Evolutionary conservation across 1,140 invertebrate genomes (phyloP).

Genomic region (Heliothis virescens): DNA sequence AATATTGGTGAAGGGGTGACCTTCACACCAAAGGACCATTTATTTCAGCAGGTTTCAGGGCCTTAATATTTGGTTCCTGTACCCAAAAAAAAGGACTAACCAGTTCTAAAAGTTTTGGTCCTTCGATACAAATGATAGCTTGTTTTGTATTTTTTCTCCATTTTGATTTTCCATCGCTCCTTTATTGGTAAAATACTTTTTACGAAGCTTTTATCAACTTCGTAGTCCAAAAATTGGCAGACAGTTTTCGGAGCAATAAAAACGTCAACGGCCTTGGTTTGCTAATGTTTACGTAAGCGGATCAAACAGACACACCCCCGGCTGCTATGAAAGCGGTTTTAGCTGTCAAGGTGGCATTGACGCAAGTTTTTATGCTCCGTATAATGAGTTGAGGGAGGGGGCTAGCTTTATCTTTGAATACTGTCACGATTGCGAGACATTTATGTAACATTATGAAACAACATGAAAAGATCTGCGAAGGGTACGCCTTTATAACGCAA

Average conservation of each 20-base stretch:
- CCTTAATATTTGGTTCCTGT: not conserved
- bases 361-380: slow-evolving; percentile 20
- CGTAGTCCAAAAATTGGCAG: slow-evolving; percentile 4
- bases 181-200: not conserved
- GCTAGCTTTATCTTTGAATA: not conserved
- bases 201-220: not conserved
- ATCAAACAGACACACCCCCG: slow-evolving; percentile 22
- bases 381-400: slow-evolving; percentile 1
- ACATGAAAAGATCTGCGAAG: not conserved
- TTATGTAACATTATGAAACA: not conserved
- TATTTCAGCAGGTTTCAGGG: not conserved
- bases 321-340: slow-evolving; percentile 30
- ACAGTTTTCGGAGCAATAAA: slow-evolving; percentile 3
- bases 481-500: not conserved
- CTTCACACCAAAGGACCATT: not conserved
- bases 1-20: not conserved
- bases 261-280: slow-evolving; percentile 25
- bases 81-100: not conserved
- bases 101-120: not conserved
- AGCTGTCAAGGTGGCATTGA: slow-evolving; percentile 30
- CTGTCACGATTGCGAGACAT: not conserved
- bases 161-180: not conserved
- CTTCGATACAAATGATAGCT: not conserved
- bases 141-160: not conserved
- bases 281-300: slow-evolving; percentile 11